phyloP scores from a whole-genome alignment of 2,888 invertebrate genomes.

The Abscondita cerata region DNA sequence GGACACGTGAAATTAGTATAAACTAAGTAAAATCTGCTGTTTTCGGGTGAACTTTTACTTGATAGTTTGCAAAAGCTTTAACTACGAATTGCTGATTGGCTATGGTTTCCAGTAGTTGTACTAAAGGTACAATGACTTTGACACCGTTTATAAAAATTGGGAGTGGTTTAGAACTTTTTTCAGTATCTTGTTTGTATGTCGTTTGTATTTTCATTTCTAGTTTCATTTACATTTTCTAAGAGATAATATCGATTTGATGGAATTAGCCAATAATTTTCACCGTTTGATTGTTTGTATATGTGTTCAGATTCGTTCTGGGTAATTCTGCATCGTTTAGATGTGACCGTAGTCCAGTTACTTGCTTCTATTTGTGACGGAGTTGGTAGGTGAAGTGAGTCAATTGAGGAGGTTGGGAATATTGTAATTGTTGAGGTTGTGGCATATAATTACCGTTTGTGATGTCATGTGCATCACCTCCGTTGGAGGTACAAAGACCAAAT shows the following conservation, averaged over 20 bases:
- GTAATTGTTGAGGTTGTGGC: no score
- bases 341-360: slow-evolving; percentile 10
- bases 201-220: slow-evolving; percentile 1
- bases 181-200: background rate
- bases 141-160: background rate
- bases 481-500: no score
- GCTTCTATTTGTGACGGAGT: slow-evolving; percentile 2
- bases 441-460: no score
- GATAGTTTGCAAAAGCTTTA: background rate
- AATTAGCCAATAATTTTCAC: slow-evolving; percentile 4
- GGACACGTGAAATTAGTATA: no score
- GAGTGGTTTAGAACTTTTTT: no score
- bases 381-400: no score
- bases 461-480: no score
- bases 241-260: background rate
- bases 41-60: background rate
- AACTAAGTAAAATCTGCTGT: no score
- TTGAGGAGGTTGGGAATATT: no score
- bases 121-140: no score
- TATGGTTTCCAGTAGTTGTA: background rate
- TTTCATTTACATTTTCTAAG: no score
- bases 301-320: background rate
- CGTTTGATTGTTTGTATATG: background rate
- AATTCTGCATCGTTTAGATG: slow-evolving; percentile 7
- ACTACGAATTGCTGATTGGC: no score